Conservation (phyloP, 2,888 invertebrate species). For the Gordius sp. region DNA sequence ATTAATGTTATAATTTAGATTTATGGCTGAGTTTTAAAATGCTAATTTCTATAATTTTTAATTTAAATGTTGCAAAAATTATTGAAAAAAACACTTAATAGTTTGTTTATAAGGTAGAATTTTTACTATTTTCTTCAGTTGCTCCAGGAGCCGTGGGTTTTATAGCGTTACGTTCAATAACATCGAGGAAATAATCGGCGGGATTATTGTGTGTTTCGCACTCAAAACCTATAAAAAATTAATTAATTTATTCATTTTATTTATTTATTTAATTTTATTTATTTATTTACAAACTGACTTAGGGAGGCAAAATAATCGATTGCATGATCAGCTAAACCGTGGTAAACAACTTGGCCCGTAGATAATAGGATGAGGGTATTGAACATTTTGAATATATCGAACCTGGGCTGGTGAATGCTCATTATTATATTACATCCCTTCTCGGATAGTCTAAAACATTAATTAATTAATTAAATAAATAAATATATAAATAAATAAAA, state of each 20-base stretch:
- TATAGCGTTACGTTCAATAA: constrained; percentile 19
- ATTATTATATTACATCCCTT: constrained; percentile 7
- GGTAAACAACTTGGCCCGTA: not conserved
- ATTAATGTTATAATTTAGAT: no score
- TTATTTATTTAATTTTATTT: not conserved
- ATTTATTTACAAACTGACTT: no score
- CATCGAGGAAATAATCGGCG: constrained; percentile 28
- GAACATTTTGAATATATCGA: constrained; percentile 3
- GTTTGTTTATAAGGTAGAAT: no score
- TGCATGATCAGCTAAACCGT: constrained; percentile 13
- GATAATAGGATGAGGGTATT: not conserved
- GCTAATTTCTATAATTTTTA: no score
- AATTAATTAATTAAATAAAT: not conserved
- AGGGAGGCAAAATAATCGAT: not conserved
- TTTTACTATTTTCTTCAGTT: not conserved
- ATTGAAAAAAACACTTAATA: no score
- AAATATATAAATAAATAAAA: not conserved
- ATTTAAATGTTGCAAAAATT: no score
- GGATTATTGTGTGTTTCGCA: constrained; percentile 29
- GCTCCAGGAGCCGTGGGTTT: not conserved
- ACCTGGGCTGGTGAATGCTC: constrained; percentile 17
- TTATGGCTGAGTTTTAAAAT: no score
- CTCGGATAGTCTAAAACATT: not conserved
- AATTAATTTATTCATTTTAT: not conserved
- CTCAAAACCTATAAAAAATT: not conserved